A percentile compares a stretch with the other conserved stretches of the same genome.
phyloP scores from a whole-genome alignment of 1,140 invertebrate genomes.

The Pinna nobilis region DNA sequence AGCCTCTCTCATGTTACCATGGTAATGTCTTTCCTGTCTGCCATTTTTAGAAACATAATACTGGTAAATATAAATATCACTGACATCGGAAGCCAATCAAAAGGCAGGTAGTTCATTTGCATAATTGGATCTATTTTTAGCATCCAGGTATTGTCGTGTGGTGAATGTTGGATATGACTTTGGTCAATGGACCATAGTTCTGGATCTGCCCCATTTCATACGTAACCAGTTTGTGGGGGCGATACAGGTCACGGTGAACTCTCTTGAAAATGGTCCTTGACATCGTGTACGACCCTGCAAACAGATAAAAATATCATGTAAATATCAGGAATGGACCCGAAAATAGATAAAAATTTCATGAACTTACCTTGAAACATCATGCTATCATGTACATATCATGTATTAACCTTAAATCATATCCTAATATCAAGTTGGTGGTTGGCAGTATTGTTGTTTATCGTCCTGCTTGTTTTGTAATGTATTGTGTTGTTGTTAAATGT shows the following conservation, averaged over 20 bases:
- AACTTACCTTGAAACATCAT: not conserved
- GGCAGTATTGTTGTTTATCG: not conserved
- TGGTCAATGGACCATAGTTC: conserved; percentile 49
- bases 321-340: no score
- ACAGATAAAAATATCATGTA: no score
- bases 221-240: conserved; percentile 66
- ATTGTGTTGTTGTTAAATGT: no score
- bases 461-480: not conserved
- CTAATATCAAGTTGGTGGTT: not conserved
- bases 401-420: not conserved
- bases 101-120: no score
- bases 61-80: no score
- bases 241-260: conserved; percentile 66
- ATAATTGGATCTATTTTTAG: no score
- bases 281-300: conserved; percentile 62
- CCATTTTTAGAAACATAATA: no score
- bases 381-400: not conserved
- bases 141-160: no score
- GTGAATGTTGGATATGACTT: conserved; percentile 2
- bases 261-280: conserved; percentile 69
- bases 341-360: not conserved
- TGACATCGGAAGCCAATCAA: no score
- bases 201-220: conserved; percentile 68
- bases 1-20: no score
- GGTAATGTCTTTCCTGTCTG: no score